phyloP scores from a whole-genome alignment of 1,140 invertebrate genomes.

The Glomeris maerens region DNA sequence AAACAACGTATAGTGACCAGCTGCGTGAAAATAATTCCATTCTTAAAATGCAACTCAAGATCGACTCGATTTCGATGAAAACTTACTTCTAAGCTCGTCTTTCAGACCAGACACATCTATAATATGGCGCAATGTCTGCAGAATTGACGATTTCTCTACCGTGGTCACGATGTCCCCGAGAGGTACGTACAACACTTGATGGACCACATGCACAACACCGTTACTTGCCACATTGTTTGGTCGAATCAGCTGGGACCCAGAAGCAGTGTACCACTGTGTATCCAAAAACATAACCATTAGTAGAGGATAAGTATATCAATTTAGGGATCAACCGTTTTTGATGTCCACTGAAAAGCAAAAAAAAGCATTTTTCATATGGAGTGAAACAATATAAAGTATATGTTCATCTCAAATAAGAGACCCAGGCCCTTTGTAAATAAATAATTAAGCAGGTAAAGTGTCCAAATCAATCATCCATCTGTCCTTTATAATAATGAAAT shows the following conservation, averaged over 20 bases:
- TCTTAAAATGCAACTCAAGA: not conserved
- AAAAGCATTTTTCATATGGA: too few relatives aligned
- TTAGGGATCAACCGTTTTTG: too few relatives aligned
- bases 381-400: too few relatives aligned
- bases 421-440: too few relatives aligned
- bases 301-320: too few relatives aligned
- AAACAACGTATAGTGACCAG: conserved; percentile 47
- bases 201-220: conserved; percentile 33
- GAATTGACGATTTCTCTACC: conserved; percentile 21
- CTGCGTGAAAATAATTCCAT: not conserved
- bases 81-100: conserved; percentile 16
- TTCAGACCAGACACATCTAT: conserved; percentile 17
- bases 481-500: too few relatives aligned
- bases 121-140: conserved; percentile 18
- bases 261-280: conserved; percentile 25
- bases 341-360: too few relatives aligned
- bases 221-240: conserved; percentile 27
- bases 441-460: too few relatives aligned
- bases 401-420: too few relatives aligned
- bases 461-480: too few relatives aligned
- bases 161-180: conserved; percentile 24
- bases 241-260: conserved; percentile 25
- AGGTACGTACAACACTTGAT: conserved; percentile 30
- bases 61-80: not conserved
- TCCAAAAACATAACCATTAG: conserved; percentile 6